Conservation (phyloP, 2,888 invertebrate species). For the Oxystoma pomonae region DNA sequence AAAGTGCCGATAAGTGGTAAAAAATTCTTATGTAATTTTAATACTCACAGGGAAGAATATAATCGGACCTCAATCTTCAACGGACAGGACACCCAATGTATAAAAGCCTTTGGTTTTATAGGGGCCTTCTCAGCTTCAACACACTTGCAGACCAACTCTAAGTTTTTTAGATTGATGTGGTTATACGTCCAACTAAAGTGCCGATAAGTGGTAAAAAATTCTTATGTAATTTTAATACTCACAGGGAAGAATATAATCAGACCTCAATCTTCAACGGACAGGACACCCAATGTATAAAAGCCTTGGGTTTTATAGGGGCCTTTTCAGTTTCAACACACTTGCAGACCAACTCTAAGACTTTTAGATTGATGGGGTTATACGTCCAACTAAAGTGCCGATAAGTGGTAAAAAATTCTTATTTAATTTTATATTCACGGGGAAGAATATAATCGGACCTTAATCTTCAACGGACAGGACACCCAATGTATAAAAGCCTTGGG, state of each 20-base stretch:
- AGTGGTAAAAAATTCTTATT: no score
- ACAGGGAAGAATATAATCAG: constrained; percentile 86
- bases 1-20: no score
- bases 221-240: no score
- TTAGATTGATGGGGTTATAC: no score
- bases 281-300: constrained; percentile 98
- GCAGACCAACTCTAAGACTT: constrained; percentile 69
- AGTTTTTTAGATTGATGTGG: no score
- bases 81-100: constrained; percentile 96
- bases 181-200: no score
- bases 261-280: constrained; percentile 78
- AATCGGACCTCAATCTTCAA: constrained; percentile 77
- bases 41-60: constrained; percentile 82
- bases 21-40: no score
- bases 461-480: constrained; percentile 80
- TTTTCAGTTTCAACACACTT: constrained; percentile 65
- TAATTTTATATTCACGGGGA: constrained; percentile 76
- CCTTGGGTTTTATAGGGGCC: constrained; percentile 84
- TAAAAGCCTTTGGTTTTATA: constrained; percentile 95
- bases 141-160: constrained; percentile 75
- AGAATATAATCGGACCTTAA: constrained; percentile 89
- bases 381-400: no score
- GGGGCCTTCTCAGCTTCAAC: constrained; percentile 60
- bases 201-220: no score
- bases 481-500: constrained; percentile 99